Percentiles rank a stretch among this genome's conserved stretches.
phyloP scores from a whole-genome alignment of 2,888 invertebrate species.

The Tetranychus piercei region DNA sequence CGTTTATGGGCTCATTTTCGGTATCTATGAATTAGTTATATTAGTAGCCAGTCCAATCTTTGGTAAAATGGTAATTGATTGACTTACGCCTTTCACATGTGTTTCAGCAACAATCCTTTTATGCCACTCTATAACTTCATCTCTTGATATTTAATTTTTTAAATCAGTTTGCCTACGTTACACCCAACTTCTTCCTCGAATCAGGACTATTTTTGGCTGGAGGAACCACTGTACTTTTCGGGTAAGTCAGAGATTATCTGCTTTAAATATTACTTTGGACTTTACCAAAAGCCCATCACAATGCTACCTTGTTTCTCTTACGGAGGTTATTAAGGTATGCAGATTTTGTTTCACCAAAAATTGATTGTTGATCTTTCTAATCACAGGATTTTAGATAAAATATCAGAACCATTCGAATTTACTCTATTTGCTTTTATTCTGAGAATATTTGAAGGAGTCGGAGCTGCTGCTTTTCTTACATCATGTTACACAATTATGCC shows the following conservation, averaged over 20 bases:
- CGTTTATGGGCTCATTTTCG: constrained; percentile 69
- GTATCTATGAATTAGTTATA: constrained; percentile 62
- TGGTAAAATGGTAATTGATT: constrained; percentile 45
- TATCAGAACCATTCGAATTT: constrained; percentile 44
- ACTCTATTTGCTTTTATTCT: constrained; percentile 57
- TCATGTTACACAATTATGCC: constrained; percentile 72
- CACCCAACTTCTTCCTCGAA: constrained; percentile 60
- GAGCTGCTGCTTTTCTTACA: constrained; percentile 65
- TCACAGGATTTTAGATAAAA: constrained; percentile 29
- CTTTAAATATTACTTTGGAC: too few relatives aligned
- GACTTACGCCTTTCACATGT: constrained; percentile 40
- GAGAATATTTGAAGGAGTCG: constrained; percentile 61
- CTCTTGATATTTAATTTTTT: not conserved
- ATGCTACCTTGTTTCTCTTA: too few relatives aligned
- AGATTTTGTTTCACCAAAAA: not conserved
- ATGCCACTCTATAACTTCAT: not conserved
- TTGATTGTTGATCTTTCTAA: constrained; percentile 14
- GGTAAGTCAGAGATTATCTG: not conserved
- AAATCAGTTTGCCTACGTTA: not conserved
- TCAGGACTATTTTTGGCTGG: constrained; percentile 64
- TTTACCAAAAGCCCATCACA: too few relatives aligned
- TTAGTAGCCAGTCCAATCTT: constrained; percentile 63
- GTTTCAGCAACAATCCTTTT: not conserved
- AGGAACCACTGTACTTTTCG: constrained; percentile 60
- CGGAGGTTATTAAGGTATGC: constrained; percentile 35